Evolutionary conservation across 2,113 vertebrate genomes (phyloP).

Genomic region (Phyllopteryx taeniolatus): DNA sequence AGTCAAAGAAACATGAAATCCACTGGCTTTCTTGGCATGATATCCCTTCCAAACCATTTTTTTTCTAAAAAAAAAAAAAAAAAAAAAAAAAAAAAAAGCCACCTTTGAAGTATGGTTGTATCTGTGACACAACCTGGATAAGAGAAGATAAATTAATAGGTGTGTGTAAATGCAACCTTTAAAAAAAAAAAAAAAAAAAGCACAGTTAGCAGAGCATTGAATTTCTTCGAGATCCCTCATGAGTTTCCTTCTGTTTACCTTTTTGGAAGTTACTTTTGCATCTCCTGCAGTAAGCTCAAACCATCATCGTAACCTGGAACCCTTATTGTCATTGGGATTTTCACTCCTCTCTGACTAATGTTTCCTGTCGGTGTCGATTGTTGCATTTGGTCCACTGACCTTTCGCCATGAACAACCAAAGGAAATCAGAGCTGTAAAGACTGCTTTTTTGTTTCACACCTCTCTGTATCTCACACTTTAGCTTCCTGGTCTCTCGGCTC

Average conservation of each 20-base stretch:
- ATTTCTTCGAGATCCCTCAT: neutral
- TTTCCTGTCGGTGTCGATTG: conserved; percentile 29
- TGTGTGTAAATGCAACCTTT: neutral
- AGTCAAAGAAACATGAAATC: too few relatives aligned
- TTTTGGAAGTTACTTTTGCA: conserved; percentile 8
- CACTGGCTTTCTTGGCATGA: neutral
- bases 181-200: neutral
- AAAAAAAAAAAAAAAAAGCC: too few relatives aligned
- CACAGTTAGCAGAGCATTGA: neutral
- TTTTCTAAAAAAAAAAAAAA: too few relatives aligned
- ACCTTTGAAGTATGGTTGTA: neutral
- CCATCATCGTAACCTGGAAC: neutral
- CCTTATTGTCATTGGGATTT: conserved; percentile 26
- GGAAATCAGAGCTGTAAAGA: conserved; percentile 68
- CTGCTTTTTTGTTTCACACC: conserved; percentile 68
- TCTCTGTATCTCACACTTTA: conserved; percentile 52
- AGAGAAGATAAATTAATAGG: neutral
- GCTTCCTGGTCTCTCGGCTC: conserved; percentile 60
- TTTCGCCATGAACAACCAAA: conserved; percentile 42
- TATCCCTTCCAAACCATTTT: neutral
- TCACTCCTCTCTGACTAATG: neutral
- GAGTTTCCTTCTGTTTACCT: neutral
- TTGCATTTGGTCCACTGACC: conserved; percentile 15
- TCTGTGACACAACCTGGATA: neutral
- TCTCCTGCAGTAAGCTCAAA: neutral